Evolutionary conservation across 1,140 invertebrate species (phyloP), one percentile per base, ranked within the genome.

Genomic region (Tetramorium simillimum): DNA sequence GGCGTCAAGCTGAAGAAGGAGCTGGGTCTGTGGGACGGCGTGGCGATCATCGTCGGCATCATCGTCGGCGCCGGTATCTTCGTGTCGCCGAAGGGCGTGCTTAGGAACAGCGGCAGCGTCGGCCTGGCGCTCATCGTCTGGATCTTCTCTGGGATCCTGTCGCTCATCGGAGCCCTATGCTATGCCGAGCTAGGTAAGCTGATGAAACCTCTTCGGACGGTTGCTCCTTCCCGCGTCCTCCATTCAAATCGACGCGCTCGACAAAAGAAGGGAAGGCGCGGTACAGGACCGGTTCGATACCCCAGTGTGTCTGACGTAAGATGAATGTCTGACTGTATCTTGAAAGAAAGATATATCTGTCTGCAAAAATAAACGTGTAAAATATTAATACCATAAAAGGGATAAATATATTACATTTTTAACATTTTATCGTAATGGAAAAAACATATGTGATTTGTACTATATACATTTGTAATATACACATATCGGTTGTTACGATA

Each of bases 11-110:
- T 98, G 95, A 97, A 98, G 88, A 98, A 98, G 92, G 96, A 98
- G 90, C 95, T 99, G 1, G 98, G 98, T 1, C 93, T 99, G 33
- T 94, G 98, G 18, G 98, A 99, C 95, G 98, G 98, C 10, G 97
- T 98, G 46, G 97, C 97, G 56, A 98, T 98, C 77, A 98, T 99
- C 92, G 95, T 99, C 85, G 98, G 98, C 62, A 98, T 98, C 46
- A 98, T 99, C 90, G 97, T 98, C 91, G 98, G 98, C 3, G 98
- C 98, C 72, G 98, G 98, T 89, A 99, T 99, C 92, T 99, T 99
- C 94, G 98, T 99, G 60, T 99, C 99, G 0, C 99, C 99, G 0
- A 99, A 98, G 95, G 99, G 99, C 88, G 98, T 99, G 7, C 96
- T 99, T 9, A 93, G 96, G 87, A 97, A 99, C 95, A 97, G 98